Evolutionary conservation across 2,113 vertebrate species (phyloP), one percentile per base, ranked within the genome.

Genomic region (Mellivora capensis): DNA sequence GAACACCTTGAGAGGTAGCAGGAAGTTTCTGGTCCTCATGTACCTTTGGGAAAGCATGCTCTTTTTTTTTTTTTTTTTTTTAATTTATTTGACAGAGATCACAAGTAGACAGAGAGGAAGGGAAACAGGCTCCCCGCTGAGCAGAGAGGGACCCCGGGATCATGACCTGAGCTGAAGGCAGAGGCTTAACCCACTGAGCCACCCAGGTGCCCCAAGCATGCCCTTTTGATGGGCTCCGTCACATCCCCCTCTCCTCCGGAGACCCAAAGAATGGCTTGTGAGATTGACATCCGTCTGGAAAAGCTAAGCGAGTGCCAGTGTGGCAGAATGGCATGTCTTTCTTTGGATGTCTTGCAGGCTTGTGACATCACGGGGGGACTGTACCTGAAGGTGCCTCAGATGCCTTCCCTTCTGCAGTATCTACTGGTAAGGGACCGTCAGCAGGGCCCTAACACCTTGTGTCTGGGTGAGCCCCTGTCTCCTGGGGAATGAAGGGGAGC

Each of bases 331-430:
- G 64, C 52, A n/a, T n/a, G n/a, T n/a, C n/a, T n/a, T n/a, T n/a
- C 34, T 21, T 0, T 80, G 25, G 94, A 10, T 98, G 17, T 98
- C 91, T 98, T 97, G 62, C 98, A 99, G 99, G 99, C 99, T 85
- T 99, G 99, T 98, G 99, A 99, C 97, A 99, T 99, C 94, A 99
- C 99, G 0, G 99, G 99, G 86, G 99, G 99, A 15, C 98, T 99
- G 88, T 99, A 99, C 98, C 91, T 99, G 96, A 99, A 99, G 98
- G 99, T 99, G 93, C 99, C 99, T 1, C 99, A 99, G 96, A 99
- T 99, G 98, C 98, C 98, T 3, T 99, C 99, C 17, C 98, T 99
- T 69, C 98, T 99, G 94, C 99, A 99, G 86, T 99, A 99, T 95
- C 98, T 99, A 86, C 97, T 99, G 99, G 99, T 99, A 95, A 99